Percentiles rank a stretch among this genome's conserved stretches.
Conservation (phyloP, 2,113 vertebrate species). For the Phalacrocorax brasilianus region DNA sequence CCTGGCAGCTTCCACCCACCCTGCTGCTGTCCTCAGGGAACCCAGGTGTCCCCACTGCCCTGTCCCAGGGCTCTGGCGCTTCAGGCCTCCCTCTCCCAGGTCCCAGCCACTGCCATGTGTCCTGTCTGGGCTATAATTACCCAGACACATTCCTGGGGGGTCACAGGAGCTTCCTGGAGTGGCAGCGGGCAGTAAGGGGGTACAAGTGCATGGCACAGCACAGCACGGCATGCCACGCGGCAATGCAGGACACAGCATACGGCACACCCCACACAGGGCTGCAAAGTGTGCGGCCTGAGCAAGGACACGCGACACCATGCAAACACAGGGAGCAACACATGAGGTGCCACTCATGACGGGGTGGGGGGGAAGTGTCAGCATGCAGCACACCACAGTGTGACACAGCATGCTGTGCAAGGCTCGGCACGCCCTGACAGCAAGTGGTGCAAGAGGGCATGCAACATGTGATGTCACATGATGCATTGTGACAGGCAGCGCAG, state of each 20-base stretch:
- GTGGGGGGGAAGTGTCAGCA: rapidly evolving
- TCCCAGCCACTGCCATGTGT: neutral
- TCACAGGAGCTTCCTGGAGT: slow-evolving; percentile 6
- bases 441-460: rapidly evolving
- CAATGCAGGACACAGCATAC: neutral
- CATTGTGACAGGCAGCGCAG: rapidly evolving
- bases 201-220: neutral
- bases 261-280: neutral
- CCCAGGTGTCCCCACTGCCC: neutral
- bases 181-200: slow-evolving; percentile 8
- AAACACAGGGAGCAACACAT: rapidly evolving
- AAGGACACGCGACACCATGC: rapidly evolving
- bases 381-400: rapidly evolving
- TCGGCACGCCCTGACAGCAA: rapidly evolving
- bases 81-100: neutral
- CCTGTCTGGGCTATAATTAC: slow-evolving; percentile 7
- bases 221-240: neutral
- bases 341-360: neutral
- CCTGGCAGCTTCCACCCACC: neutral
- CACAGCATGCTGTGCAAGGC: rapidly evolving
- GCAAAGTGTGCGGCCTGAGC: neutral
- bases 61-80: rapidly evolving
- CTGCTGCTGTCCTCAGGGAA: neutral
- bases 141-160: neutral
- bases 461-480: rapidly evolving